phyloP scores from a whole-genome alignment of 1,140 invertebrate genomes.

The Ctenoplectra terminalis region DNA sequence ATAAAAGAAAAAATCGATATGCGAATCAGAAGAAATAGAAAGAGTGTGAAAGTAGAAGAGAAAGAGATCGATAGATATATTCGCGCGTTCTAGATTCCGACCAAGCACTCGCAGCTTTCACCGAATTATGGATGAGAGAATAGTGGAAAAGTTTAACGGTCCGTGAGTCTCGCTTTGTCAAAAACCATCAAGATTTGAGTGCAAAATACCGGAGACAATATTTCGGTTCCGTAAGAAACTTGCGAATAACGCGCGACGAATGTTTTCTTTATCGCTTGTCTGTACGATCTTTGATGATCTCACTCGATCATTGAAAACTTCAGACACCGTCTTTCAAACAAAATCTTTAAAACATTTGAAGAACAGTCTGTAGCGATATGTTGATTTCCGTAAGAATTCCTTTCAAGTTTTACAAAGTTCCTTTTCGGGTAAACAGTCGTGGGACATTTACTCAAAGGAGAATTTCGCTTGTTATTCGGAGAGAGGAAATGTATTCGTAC shows the following conservation, averaged over 20 bases:
- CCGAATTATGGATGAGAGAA: slow-evolving; percentile 44
- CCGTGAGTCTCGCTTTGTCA: not conserved
- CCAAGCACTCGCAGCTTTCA: slow-evolving; percentile 33
- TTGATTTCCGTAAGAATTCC: too few species aligned
- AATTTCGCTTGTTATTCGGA: not conserved
- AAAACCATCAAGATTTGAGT: not conserved
- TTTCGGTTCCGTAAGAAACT: not conserved
- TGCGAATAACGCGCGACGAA: too few species aligned
- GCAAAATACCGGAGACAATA: not conserved
- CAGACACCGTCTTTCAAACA: too few species aligned
- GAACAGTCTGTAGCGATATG: not conserved
- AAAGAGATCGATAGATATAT: slow-evolving; percentile 57
- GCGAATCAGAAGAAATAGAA: not conserved
- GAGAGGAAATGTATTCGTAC: not conserved
- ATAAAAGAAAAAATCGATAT: not conserved
- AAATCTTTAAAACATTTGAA: too few species aligned
- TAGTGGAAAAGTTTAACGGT: not conserved
- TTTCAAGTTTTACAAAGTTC: not conserved
- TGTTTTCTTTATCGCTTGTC: too few species aligned
- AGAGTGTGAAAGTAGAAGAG: not conserved
- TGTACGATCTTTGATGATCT: too few species aligned
- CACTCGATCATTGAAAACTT: too few species aligned
- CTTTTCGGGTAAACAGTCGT: not conserved
- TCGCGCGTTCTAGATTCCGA: slow-evolving; percentile 48
- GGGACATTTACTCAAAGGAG: not conserved